These are phyloP conservation scores for Menidia beryllina DNA, from an alignment of 2,113 vertebrate genomes.

Conservation along the genomic window DNA sequence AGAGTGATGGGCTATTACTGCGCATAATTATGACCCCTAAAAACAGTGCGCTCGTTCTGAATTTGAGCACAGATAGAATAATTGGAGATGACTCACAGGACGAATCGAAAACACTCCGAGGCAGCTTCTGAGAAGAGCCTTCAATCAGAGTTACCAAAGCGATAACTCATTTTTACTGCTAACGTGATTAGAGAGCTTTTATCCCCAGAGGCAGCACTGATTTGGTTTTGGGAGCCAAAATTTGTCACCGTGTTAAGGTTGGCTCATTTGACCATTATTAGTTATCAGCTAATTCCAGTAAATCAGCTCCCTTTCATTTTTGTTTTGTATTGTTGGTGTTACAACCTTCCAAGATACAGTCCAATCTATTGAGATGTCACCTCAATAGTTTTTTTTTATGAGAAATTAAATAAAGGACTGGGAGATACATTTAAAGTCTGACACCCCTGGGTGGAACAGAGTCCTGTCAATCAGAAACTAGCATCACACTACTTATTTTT, in stretches of 20 bases:
- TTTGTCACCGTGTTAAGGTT: not conserved
- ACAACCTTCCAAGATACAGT: too few relatives aligned
- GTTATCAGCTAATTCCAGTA: not conserved
- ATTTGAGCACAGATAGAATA: constrained; percentile 42
- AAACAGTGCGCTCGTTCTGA: constrained; percentile 27
- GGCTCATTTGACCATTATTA: not conserved
- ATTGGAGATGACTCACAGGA: constrained; percentile 54
- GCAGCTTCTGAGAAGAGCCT: constrained; percentile 23
- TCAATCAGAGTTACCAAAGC: constrained; percentile 7
- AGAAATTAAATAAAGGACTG: too few relatives aligned
- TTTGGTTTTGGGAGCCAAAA: constrained; percentile 5
- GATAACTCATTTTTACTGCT: constrained; percentile 19
- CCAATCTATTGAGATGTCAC: too few relatives aligned
- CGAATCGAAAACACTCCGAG: constrained; percentile 21
- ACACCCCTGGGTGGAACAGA: too few relatives aligned
- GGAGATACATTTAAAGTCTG: too few relatives aligned
- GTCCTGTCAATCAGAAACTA: too few relatives aligned
- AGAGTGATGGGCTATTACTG: constrained; percentile 22
- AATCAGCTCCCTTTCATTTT: not conserved
- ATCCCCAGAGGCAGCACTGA: constrained; percentile 15
- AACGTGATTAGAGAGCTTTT: not conserved
- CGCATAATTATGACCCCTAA: not conserved
- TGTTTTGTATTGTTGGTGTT: too few relatives aligned
- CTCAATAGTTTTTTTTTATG: too few relatives aligned
- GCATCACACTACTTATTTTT: too few relatives aligned